Evolutionary conservation across 1,140 invertebrate species (phyloP).

Genomic region (Bathynomus jamesi): DNA sequence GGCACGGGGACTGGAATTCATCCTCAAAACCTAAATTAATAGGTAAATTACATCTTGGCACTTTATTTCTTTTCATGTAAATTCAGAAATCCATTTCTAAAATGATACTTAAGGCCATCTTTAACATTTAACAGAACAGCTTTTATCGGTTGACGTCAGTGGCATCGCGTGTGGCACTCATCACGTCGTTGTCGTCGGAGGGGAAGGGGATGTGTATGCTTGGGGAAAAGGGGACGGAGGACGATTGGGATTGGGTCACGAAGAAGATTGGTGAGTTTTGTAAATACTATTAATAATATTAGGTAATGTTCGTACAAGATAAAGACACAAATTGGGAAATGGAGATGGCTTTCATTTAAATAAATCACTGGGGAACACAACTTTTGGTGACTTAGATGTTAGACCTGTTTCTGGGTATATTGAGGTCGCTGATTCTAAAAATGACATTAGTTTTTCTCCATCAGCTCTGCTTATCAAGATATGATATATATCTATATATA

Average conservation of each 20-base stretch:
- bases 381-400: too few relatives aligned
- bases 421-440: too few relatives aligned
- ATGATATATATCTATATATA: too few relatives aligned
- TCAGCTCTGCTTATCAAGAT: too few relatives aligned
- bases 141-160: slow-evolving; percentile 54
- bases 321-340: too few relatives aligned
- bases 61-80: too few relatives aligned
- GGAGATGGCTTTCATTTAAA: background rate
- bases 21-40: slow-evolving; percentile 56
- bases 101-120: background rate
- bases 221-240: slow-evolving; percentile 61
- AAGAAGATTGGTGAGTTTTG: slow-evolving; percentile 47
- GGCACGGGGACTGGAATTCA: slow-evolving; percentile 54
- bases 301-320: too few relatives aligned
- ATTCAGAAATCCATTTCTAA: background rate
- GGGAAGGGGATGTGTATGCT: slow-evolving; percentile 55
- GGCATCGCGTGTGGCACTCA: slow-evolving; percentile 56
- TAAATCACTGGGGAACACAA: too few relatives aligned
- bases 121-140: slow-evolving; percentile 23
- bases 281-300: too few relatives aligned
- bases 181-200: slow-evolving; percentile 58
- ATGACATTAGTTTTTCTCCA: too few relatives aligned
- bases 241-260: slow-evolving; percentile 55
- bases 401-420: too few relatives aligned
- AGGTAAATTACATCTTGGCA: too few relatives aligned